Base-by-base conservation (phyloP, 2,797 vertebrate species). In the Threskiornis aethiopicus region DNA sequence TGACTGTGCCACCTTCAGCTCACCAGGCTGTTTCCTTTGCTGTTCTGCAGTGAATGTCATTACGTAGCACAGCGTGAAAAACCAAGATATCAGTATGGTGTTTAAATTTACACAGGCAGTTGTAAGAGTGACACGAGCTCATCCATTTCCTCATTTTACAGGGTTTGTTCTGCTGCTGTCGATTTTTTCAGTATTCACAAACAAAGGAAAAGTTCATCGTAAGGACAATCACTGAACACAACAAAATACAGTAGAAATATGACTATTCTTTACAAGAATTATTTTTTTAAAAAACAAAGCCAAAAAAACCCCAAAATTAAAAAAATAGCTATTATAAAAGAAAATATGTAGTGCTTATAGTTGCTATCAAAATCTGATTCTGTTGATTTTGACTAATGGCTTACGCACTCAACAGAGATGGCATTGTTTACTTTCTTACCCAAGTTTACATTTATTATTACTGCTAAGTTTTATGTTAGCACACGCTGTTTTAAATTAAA, bases 371-470 rank as follows among this genome's bases (percentile, higher is more conserved):
- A 94, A 83, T 78, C 39, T 89, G 49, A 47, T 58, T 89, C 52
- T 78, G 29, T 65, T 84, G 84, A 33, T 89, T 91, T 80, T 92
- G 65, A 89, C 76, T 90, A 88, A 96, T 78, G 44, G 39, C 24
- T 90, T 88, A 25, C 9, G 18, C 55, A 35, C 25, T 89, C 85
- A 83, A 73, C 49, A 67, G 66, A 92, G 33, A 85, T 73, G 37
- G 39, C 35, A 85, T 75, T 95, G 89, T 94, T 96, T 96, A 81
- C 42, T 94, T 94, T 94, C 79, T 92, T 96, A 86, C 69, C 35
- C 82, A 39, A 73, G 59, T 95, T 96, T 93, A 93, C 78, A 85
- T 91, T 94, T 84, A 87, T 89, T 95, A 89, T 91, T 86, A 69
- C 57, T 81, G 79, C 20, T 75, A 93, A 93, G 79, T 91, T 96